Percentiles rank a stretch among this genome's conserved stretches.
These are phyloP conservation scores for Ormyrus thymus DNA, from an alignment of 2,888 invertebrate genomes.

Conservation along the genomic window DNA sequence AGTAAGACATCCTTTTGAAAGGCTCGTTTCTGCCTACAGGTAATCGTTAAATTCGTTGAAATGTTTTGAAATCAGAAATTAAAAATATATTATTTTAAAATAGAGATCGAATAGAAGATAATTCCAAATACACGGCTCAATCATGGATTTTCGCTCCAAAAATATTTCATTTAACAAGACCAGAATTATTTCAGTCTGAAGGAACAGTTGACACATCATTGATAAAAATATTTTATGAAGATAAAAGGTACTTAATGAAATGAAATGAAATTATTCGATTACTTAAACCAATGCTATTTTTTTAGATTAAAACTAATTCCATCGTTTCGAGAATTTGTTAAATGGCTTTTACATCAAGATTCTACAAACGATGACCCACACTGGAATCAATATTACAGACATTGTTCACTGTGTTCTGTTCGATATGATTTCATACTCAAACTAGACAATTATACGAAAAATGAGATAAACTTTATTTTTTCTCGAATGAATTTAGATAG, in stretches of 20 bases:
- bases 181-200: conserved; percentile 67
- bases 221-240: conserved; percentile 64
- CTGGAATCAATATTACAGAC: conserved; percentile 70
- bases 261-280: background rate
- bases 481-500: conserved; percentile 27
- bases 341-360: conserved; percentile 67
- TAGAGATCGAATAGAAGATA: conserved; percentile 72
- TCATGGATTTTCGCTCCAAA: conserved; percentile 70
- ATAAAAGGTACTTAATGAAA: conserved; percentile 63
- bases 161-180: conserved; percentile 71
- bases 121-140: conserved; percentile 70
- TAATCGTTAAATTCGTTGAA: conserved; percentile 50
- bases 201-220: conserved; percentile 61
- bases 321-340: conserved; percentile 70
- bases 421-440: conserved; percentile 68
- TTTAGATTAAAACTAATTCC: conserved; percentile 64
- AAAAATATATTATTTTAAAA: conserved; percentile 1
- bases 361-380: conserved; percentile 69
- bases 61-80: background rate
- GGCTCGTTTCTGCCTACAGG: conserved; percentile 73
- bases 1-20: conserved; percentile 72
- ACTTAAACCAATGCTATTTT: background rate
- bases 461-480: conserved; percentile 64
- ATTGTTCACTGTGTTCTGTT: conserved; percentile 69
- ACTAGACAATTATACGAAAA: conserved; percentile 66